Percentiles rank a stretch among this genome's conserved stretches.
Conservation (phyloP, 1,140 invertebrate species). For the Camponotus vicinus region DNA sequence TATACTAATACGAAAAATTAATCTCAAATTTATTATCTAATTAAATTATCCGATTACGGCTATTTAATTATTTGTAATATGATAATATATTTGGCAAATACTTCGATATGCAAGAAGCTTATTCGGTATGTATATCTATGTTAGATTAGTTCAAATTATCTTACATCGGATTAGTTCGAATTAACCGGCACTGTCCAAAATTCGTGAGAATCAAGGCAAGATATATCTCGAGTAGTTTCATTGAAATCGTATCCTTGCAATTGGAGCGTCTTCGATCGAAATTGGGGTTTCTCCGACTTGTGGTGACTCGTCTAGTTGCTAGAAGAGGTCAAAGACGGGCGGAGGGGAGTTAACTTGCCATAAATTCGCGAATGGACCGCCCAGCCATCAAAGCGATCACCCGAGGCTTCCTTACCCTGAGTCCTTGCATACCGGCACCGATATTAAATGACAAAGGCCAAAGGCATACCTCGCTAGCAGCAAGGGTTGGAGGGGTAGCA, state of each 20-base stretch:
- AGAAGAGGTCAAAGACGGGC: constrained; percentile 64
- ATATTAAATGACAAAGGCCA: constrained; percentile 87
- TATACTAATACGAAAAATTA: neutral
- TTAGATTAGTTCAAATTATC: neutral
- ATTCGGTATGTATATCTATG: neutral
- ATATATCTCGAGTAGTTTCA: constrained; percentile 29
- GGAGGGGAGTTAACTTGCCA: constrained; percentile 75
- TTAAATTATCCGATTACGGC: neutral
- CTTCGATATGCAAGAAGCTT: neutral
- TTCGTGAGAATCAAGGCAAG: constrained; percentile 34
- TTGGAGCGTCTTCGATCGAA: constrained; percentile 56
- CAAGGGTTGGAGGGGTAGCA: constrained; percentile 79
- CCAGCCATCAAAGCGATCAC: constrained; percentile 85
- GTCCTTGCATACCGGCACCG: constrained; percentile 84
- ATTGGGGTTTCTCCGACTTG: constrained; percentile 57
- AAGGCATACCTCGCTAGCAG: constrained; percentile 83
- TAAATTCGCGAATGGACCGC: constrained; percentile 83
- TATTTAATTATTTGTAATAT: constrained; percentile 3
- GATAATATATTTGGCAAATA: neutral
- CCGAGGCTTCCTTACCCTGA: constrained; percentile 83
- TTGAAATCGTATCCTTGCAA: constrained; percentile 47
- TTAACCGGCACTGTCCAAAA: constrained; percentile 34
- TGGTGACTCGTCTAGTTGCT: constrained; percentile 24
- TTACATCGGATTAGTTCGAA: constrained; percentile 16
- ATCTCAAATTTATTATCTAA: neutral